phyloP scores from a whole-genome alignment of 2,888 invertebrate genomes.

The Odontocolon sp. region DNA sequence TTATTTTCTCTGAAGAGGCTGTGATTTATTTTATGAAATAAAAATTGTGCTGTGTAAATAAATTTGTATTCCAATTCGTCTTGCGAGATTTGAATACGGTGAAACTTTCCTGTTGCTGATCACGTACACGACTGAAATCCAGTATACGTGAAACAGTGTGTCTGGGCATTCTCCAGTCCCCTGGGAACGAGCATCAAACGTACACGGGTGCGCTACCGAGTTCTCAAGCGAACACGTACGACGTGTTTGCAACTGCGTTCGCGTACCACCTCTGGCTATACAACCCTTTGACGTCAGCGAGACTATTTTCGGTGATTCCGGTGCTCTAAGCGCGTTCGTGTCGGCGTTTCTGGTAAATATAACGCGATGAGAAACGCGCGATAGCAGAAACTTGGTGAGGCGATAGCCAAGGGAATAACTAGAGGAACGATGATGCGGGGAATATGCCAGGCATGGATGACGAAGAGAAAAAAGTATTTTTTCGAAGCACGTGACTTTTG shows the following conservation, averaged over 20 bases:
- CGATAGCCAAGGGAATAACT: background rate
- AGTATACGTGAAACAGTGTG: background rate
- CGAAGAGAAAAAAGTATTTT: background rate
- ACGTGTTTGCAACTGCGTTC: constrained; percentile 7
- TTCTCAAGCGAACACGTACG: constrained; percentile 30
- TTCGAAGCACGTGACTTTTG: background rate
- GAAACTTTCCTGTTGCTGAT: constrained; percentile 10
- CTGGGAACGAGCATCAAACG: constrained; percentile 4
- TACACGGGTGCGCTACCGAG: constrained; percentile 2
- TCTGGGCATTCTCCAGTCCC: constrained; percentile 8
- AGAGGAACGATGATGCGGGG: background rate
- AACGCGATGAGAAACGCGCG: constrained; percentile 22
- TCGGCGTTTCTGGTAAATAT: constrained; percentile 36
- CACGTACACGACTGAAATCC: no score
- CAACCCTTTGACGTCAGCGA: constrained; percentile 51
- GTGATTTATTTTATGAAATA: no score
- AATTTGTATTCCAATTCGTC: no score
- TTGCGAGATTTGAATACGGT: background rate
- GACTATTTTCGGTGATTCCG: constrained; percentile 43
- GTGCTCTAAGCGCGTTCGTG: constrained; percentile 3
- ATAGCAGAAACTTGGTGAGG: background rate
- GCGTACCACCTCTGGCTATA: background rate
- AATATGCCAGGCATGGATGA: background rate
- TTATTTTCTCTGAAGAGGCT: no score
- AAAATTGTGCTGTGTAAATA: no score